Conservation (phyloP, 2,797 vertebrate genomes). For the Gambelia wislizenii region DNA sequence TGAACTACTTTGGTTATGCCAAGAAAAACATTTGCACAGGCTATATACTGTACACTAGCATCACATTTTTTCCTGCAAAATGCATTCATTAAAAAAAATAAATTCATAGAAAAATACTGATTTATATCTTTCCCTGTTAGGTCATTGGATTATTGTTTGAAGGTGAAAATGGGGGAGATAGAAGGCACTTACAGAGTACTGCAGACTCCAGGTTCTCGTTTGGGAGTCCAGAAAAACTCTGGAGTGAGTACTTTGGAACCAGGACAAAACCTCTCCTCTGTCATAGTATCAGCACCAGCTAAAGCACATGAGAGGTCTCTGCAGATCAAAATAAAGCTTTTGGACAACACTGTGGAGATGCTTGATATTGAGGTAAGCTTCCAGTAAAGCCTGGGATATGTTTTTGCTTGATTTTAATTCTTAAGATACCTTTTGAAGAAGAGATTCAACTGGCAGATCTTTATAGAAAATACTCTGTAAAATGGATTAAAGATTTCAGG, state of each 20-base stretch:
- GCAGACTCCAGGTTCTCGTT: constrained; percentile 89
- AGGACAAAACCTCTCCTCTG: constrained; percentile 83
- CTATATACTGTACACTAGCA: background rate
- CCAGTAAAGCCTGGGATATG: background rate
- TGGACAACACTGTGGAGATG: constrained; percentile 89
- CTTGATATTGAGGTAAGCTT: constrained; percentile 87
- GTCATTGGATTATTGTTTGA: constrained; percentile 30
- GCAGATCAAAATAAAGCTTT: constrained; percentile 85
- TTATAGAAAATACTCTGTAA: background rate
- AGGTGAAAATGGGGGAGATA: constrained; percentile 90
- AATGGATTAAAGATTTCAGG: background rate
- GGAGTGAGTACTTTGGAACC: constrained; percentile 93
- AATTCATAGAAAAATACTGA: background rate
- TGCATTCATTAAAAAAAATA: background rate
- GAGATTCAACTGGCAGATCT: background rate
- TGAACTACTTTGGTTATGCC: background rate
- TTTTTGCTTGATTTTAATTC: accelerated
- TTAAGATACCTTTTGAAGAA: background rate
- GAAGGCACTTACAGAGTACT: constrained; percentile 92
- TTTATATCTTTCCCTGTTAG: background rate
- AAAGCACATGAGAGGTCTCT: constrained; percentile 79
- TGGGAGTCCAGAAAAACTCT: constrained; percentile 84
- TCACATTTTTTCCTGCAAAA: background rate
- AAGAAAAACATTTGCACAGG: background rate
- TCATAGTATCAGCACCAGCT: constrained; percentile 67